Evolutionary conservation across 2,888 invertebrate species (phyloP).

Genomic region (Lithodes maja): DNA sequence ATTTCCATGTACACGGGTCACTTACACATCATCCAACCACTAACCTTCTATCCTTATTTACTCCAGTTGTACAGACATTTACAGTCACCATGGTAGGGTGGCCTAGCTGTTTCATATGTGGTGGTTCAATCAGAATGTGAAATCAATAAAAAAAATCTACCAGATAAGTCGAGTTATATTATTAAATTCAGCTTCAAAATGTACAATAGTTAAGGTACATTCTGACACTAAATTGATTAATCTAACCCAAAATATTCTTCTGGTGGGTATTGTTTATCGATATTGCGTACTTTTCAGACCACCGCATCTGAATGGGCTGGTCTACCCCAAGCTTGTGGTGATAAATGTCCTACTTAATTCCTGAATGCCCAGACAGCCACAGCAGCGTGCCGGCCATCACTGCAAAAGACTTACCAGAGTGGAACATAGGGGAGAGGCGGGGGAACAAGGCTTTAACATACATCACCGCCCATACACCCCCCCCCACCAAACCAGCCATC

Average conservation of each 20-base stretch:
- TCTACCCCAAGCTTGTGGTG: neutral
- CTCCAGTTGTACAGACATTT: constrained; percentile 28
- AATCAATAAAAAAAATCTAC: too few species aligned
- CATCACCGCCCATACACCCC: constrained; percentile 4
- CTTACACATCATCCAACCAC: constrained; percentile 25
- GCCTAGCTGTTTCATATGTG: too few species aligned
- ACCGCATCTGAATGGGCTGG: too few species aligned
- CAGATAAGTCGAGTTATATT: too few species aligned
- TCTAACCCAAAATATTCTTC: too few species aligned
- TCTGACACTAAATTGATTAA: too few species aligned
- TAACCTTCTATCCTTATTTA: constrained; percentile 34
- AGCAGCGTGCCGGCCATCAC: constrained; percentile 22
- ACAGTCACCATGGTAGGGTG: neutral
- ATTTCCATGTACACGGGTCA: neutral
- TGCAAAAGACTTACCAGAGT: constrained; percentile 14
- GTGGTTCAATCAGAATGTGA: too few species aligned
- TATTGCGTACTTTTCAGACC: too few species aligned
- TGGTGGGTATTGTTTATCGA: too few species aligned
- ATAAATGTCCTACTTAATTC: constrained; percentile 34
- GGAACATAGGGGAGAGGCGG: constrained; percentile 21
- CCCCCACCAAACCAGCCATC: constrained; percentile 8
- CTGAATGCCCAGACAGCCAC: constrained; percentile 49
- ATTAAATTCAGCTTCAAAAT: too few species aligned
- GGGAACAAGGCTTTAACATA: constrained; percentile 44
- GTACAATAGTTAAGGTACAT: too few species aligned